phyloP scores from a whole-genome alignment of 2,113 vertebrate species.

The Odobenus rosmarus region DNA sequence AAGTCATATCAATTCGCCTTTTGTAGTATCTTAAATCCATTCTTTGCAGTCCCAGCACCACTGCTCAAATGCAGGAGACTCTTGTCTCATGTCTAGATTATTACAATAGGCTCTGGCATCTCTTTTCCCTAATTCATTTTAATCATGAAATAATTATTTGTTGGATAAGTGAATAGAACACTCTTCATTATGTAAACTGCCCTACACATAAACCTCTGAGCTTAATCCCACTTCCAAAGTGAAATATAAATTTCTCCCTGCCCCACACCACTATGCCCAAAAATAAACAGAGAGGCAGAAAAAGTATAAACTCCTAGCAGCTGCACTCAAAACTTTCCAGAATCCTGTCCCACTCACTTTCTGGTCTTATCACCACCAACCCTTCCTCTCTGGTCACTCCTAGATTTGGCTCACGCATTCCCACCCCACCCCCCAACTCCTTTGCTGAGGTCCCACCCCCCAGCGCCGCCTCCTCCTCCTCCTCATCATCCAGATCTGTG shows the following conservation, averaged over 20 bases:
- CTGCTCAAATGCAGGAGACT: background rate
- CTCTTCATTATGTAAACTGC: constrained; percentile 41
- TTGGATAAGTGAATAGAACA: constrained; percentile 58
- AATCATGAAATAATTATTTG: constrained; percentile 68
- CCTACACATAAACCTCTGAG: background rate
- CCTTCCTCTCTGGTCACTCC: background rate
- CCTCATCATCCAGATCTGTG: background rate
- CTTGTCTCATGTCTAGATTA: background rate
- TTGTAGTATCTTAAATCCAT: background rate
- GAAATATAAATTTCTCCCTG: background rate
- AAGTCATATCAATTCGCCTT: background rate
- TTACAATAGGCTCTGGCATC: constrained; percentile 55
- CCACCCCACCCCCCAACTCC: background rate
- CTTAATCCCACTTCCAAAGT: constrained; percentile 34
- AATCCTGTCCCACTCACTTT: background rate
- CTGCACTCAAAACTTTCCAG: background rate
- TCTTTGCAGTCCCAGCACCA: background rate
- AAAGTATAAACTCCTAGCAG: background rate
- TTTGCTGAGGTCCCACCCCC: background rate
- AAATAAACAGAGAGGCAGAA: background rate
- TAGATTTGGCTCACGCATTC: background rate
- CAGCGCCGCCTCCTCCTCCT: background rate
- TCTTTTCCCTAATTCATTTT: constrained; percentile 67
- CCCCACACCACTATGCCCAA: no score
- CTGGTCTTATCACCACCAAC: background rate